These are phyloP conservation scores for Dermolepida albohirtum DNA, from an alignment of 2,888 invertebrate species.

Conservation along the genomic window DNA sequence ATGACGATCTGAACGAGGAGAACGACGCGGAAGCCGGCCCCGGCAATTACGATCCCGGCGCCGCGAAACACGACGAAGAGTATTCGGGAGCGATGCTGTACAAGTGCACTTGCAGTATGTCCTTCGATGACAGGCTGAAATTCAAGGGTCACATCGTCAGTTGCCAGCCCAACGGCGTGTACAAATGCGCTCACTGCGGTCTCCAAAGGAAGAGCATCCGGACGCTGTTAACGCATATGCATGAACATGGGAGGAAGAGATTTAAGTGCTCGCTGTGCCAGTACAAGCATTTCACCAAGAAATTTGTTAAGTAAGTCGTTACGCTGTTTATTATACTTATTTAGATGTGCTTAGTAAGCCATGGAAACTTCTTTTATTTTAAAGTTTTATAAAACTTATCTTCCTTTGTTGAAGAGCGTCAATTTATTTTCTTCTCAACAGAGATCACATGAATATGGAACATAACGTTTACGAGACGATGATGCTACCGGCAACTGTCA, in stretches of 20 bases:
- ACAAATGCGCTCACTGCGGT: conserved; percentile 68
- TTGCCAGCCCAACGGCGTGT: conserved; percentile 52
- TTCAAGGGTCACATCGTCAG: conserved; percentile 64
- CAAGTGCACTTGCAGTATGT: conserved; percentile 66
- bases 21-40: conserved; percentile 41
- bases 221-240: conserved; percentile 70
- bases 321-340: no score
- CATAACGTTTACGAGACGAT: conserved; percentile 65
- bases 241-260: conserved; percentile 70
- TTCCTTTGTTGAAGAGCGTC: no score
- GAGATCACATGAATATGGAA: conserved; percentile 67
- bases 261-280: conserved; percentile 73
- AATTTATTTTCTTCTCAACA: conserved; percentile 44
- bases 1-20: conserved; percentile 22
- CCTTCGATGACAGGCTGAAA: conserved; percentile 56
- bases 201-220: conserved; percentile 64
- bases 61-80: conserved; percentile 47
- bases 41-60: conserved; percentile 44
- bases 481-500: conserved; percentile 65
- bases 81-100: conserved; percentile 66
- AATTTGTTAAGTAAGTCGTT: conserved; percentile 54
- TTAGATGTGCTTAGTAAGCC: no score
- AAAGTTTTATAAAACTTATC: no score
- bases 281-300: conserved; percentile 57
- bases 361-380: no score